These are phyloP conservation scores for Tragelaphus strepsiceros DNA, from an alignment of 2,113 vertebrate genomes.

Conservation along the genomic window DNA sequence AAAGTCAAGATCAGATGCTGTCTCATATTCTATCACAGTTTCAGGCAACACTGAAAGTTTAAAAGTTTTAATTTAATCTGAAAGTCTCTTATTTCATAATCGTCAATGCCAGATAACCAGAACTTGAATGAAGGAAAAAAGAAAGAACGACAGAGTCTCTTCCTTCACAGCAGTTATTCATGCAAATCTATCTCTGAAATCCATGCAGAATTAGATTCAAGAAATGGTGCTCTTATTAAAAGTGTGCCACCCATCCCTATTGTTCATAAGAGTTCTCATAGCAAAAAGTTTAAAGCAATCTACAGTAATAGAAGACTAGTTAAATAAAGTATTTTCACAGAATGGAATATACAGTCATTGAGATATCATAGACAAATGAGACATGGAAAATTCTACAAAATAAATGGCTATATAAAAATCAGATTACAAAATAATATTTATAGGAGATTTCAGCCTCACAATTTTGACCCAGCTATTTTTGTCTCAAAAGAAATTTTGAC, in stretches of 20 bases:
- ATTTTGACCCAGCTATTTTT: background rate
- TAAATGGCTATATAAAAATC: background rate
- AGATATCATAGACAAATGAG: background rate
- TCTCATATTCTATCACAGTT: slow-evolving; percentile 45
- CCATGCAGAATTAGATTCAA: slow-evolving; percentile 4
- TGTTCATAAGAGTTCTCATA: background rate
- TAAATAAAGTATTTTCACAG: background rate
- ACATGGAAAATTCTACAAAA: background rate
- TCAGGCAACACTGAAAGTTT: background rate
- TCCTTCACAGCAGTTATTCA: background rate
- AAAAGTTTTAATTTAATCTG: slow-evolving; percentile 20
- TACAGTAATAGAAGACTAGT: background rate
- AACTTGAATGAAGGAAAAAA: background rate
- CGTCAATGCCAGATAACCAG: background rate
- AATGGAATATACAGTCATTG: background rate
- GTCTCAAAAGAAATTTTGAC: slow-evolving; percentile 15
- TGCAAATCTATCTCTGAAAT: slow-evolving; percentile 2
- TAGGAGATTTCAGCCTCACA: background rate
- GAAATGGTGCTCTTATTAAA: background rate
- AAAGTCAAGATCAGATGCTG: slow-evolving; percentile 43
- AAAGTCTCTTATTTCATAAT: slow-evolving; percentile 34
- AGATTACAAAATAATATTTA: slow-evolving; percentile 18
- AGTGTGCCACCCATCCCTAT: background rate
- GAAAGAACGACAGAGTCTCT: background rate
- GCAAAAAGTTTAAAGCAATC: background rate